Evolutionary conservation across 2,797 vertebrate species (phyloP).

Genomic region (Aselliscus stoliczkanus): DNA sequence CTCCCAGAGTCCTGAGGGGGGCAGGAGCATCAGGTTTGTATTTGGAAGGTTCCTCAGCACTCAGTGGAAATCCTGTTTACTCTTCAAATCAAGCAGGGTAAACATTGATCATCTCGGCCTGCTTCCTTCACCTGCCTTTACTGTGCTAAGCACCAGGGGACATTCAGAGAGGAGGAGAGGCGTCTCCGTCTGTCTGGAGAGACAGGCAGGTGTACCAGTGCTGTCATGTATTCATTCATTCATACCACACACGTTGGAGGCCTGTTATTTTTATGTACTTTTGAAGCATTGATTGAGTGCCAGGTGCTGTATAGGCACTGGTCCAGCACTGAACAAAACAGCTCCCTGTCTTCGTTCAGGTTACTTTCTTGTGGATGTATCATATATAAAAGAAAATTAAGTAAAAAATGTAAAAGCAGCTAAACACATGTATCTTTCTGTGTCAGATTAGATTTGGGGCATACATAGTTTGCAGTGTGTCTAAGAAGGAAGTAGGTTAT

Average conservation of each 20-base stretch:
- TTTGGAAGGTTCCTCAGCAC: not conserved
- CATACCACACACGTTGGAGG: not conserved
- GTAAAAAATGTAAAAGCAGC: not conserved
- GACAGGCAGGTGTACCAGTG: not conserved
- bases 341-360: not conserved
- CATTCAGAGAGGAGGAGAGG: not conserved
- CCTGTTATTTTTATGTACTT: not conserved
- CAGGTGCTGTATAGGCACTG: not conserved
- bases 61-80: not conserved
- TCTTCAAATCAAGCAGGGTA: not conserved
- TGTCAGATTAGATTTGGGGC: not conserved
- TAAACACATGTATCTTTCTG: not conserved
- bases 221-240: rapidly evolving
- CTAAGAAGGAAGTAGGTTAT: not conserved
- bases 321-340: not conserved
- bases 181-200: not conserved
- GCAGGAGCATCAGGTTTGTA: not conserved
- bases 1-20: not conserved
- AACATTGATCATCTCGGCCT: not conserved
- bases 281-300: not conserved
- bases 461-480: not conserved
- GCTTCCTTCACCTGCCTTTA: not conserved
- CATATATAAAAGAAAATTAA: not conserved
- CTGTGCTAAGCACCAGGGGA: not conserved
- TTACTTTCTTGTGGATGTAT: not conserved